These are phyloP conservation scores for Ochotona curzoniae DNA, from an alignment of 2,113 vertebrate species.

Conservation along the genomic window DNA sequence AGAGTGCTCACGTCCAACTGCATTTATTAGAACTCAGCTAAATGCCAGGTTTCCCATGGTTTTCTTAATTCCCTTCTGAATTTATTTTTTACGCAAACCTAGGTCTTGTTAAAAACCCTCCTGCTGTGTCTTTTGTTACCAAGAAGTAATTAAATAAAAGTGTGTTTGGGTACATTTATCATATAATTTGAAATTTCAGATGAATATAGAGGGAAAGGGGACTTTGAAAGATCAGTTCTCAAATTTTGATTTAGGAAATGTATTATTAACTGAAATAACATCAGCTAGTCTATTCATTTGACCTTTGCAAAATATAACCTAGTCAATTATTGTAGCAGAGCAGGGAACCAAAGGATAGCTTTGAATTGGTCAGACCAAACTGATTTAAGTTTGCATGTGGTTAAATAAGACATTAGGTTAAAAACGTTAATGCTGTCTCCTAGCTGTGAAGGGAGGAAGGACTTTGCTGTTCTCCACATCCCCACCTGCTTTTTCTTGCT, in stretches of 20 bases:
- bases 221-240: conserved; percentile 88
- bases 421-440: conserved; percentile 87
- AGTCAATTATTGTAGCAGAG: conserved; percentile 88
- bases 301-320: conserved; percentile 86
- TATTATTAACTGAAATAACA: conserved; percentile 87
- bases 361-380: conserved; percentile 88
- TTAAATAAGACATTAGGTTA: conserved; percentile 86
- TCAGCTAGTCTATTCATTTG: conserved; percentile 84
- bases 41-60: conserved; percentile 73
- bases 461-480: conserved; percentile 74
- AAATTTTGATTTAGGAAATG: conserved; percentile 87
- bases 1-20: conserved; percentile 71
- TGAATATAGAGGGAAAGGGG: conserved; percentile 81
- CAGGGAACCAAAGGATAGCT: conserved; percentile 86
- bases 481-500: conserved; percentile 73
- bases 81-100: conserved; percentile 75
- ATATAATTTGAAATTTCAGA: conserved; percentile 87
- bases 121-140: conserved; percentile 84
- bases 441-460: conserved; percentile 86
- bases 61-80: conserved; percentile 82
- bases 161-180: conserved; percentile 85
- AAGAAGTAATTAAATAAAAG: conserved; percentile 87
- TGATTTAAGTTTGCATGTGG: conserved; percentile 89
- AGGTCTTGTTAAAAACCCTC: conserved; percentile 85
- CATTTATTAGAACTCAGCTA: conserved; percentile 78